These are phyloP conservation scores for Plutomurus gul DNA, from an alignment of 1,140 invertebrate genomes.

Conservation along the genomic window DNA sequence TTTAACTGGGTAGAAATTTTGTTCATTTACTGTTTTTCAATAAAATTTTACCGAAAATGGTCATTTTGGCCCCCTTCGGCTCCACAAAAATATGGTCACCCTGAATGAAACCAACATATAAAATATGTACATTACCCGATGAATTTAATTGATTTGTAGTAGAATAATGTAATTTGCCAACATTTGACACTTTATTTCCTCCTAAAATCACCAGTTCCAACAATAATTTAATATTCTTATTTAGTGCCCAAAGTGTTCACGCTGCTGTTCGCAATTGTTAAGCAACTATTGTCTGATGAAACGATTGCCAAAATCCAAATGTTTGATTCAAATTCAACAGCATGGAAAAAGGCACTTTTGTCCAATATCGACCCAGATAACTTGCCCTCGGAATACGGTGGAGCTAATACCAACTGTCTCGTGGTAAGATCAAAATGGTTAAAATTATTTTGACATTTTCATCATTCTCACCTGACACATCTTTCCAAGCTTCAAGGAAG, in stretches of 20 bases:
- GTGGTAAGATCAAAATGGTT: not conserved
- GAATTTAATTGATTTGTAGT: not conserved
- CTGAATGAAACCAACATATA: not conserved
- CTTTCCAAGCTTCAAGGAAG: too few species aligned
- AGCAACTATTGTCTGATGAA: constrained; percentile 28
- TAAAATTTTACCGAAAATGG: too few species aligned
- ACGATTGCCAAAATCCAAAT: constrained; percentile 42
- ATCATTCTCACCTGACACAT: too few species aligned
- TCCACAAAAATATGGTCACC: too few species aligned
- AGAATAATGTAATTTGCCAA: not conserved
- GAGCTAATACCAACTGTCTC: constrained; percentile 23
- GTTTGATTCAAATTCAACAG: constrained; percentile 15
- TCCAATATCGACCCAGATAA: constrained; percentile 35
- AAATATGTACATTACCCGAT: not conserved
- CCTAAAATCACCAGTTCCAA: too few species aligned
- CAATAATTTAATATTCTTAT: not conserved
- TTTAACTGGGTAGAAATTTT: too few species aligned
- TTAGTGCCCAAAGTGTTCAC: constrained; percentile 40
- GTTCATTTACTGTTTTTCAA: too few species aligned
- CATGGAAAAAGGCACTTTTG: constrained; percentile 40
- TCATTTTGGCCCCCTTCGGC: too few species aligned
- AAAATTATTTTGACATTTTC: not conserved
- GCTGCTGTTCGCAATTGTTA: constrained; percentile 33
- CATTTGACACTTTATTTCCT: not conserved
- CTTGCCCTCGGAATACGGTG: constrained; percentile 42